Percentiles rank a stretch among this genome's conserved stretches.
phyloP scores from a whole-genome alignment of 2,888 invertebrate genomes.

The Cryptocephalus moraei region DNA sequence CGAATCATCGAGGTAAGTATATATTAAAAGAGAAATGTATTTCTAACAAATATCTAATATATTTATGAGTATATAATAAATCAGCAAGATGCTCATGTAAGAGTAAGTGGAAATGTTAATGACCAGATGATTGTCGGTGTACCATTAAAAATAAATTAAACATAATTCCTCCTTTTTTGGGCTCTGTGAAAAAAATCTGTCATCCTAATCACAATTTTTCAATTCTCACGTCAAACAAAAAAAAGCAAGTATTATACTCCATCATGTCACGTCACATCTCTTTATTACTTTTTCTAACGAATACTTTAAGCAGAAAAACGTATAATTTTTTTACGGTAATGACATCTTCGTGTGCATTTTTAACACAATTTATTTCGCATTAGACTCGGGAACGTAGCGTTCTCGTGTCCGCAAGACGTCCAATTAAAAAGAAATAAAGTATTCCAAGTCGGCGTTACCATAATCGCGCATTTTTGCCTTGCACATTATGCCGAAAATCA shows the following conservation, averaged over 20 bases:
- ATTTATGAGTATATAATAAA: too few species aligned
- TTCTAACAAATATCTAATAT: too few species aligned
- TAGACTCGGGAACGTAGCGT: slow-evolving; percentile 4
- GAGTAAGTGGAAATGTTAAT: too few species aligned
- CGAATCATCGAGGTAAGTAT: too few species aligned
- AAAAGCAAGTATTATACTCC: background rate
- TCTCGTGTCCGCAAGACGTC: background rate
- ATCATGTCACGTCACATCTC: background rate
- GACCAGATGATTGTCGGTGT: background rate
- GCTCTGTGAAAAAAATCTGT: too few species aligned
- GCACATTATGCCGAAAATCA: too few species aligned
- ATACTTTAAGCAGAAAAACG: background rate
- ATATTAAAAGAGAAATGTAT: too few species aligned
- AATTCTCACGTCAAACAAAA: background rate
- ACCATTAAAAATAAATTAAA: too few species aligned
- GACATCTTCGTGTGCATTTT: slow-evolving; percentile 20
- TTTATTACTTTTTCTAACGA: background rate
- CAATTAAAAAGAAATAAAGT: background rate
- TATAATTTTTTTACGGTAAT: slow-evolving; percentile 10
- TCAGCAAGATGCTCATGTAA: too few species aligned
- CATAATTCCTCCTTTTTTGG: too few species aligned
- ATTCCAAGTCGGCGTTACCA: too few species aligned
- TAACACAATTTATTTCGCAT: slow-evolving; percentile 23
- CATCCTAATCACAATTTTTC: background rate
- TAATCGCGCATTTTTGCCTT: too few species aligned